phyloP scores from a whole-genome alignment of 2,888 invertebrate genomes.

The Euplexia lucipara region DNA sequence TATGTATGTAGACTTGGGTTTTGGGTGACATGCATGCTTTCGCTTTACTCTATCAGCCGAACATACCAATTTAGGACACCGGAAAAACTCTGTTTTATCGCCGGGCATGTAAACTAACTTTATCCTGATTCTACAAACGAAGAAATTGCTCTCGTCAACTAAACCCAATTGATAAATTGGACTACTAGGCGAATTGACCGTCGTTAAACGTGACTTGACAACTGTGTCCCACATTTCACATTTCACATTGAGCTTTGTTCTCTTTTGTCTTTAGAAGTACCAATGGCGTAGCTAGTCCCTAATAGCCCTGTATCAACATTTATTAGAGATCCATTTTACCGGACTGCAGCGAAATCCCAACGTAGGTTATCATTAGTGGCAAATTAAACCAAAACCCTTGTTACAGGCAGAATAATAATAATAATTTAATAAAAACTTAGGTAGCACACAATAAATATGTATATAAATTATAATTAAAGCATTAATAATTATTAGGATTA shows the following conservation, averaged over 20 bases:
- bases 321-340: too few species aligned
- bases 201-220: constrained; percentile 48
- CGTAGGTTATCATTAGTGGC: too few species aligned
- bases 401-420: too few species aligned
- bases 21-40: constrained; percentile 55
- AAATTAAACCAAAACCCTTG: too few species aligned
- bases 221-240: constrained; percentile 52
- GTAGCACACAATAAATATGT: too few species aligned
- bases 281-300: too few species aligned
- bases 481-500: too few species aligned
- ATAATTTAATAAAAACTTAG: too few species aligned
- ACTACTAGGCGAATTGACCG: constrained; percentile 52
- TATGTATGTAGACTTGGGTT: constrained; percentile 16
- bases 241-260: constrained; percentile 37
- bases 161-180: constrained; percentile 62
- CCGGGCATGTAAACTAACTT: constrained; percentile 49
- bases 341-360: too few species aligned
- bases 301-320: too few species aligned
- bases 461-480: too few species aligned
- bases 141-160: constrained; percentile 54
- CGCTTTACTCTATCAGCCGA: constrained; percentile 40
- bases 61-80: constrained; percentile 1
- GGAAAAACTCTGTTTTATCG: constrained; percentile 20
- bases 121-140: constrained; percentile 50
- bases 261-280: constrained; percentile 45